Evolutionary conservation across 2,113 vertebrate genomes (phyloP).

Genomic region (Salvelinus fontinalis): DNA sequence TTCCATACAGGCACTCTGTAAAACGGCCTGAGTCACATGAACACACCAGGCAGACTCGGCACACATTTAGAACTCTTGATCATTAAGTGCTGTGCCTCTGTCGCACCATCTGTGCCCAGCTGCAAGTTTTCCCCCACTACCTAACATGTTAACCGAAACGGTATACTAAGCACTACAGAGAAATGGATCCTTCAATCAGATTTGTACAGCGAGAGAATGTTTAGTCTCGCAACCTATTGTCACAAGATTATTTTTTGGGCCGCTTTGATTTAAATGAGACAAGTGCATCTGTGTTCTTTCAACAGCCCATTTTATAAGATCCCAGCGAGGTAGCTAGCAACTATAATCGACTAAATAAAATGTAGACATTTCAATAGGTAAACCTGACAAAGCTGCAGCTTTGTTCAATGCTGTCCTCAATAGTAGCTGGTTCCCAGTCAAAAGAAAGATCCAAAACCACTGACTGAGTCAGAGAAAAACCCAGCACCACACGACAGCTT

Average conservation of each 20-base stretch:
- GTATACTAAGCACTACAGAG: constrained; percentile 26
- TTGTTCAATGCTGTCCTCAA: background rate
- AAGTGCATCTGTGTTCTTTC: constrained; percentile 42
- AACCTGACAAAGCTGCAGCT: background rate
- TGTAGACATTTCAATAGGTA: background rate
- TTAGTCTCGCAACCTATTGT: constrained; percentile 26
- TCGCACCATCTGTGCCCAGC: constrained; percentile 43
- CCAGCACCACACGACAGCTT: constrained; percentile 26
- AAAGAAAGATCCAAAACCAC: background rate
- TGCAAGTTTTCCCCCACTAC: constrained; percentile 39
- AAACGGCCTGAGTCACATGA: constrained; percentile 56
- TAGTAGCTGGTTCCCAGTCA: background rate
- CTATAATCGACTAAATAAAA: constrained; percentile 9
- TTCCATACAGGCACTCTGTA: constrained; percentile 61
- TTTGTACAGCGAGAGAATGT: constrained; percentile 42
- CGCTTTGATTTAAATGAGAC: constrained; percentile 15
- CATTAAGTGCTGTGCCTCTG: constrained; percentile 43
- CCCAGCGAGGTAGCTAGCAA: background rate
- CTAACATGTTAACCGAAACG: constrained; percentile 30
- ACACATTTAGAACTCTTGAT: constrained; percentile 58
- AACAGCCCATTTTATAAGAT: constrained; percentile 13
- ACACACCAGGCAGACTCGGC: constrained; percentile 31
- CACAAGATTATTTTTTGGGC: constrained; percentile 21
- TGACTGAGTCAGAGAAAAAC: constrained; percentile 7
- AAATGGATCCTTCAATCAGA: constrained; percentile 31